Evolutionary conservation across 2,797 vertebrate genomes (phyloP), one percentile per base, ranked within the genome.

Genomic region (Hylomyscus alleni): DNA sequence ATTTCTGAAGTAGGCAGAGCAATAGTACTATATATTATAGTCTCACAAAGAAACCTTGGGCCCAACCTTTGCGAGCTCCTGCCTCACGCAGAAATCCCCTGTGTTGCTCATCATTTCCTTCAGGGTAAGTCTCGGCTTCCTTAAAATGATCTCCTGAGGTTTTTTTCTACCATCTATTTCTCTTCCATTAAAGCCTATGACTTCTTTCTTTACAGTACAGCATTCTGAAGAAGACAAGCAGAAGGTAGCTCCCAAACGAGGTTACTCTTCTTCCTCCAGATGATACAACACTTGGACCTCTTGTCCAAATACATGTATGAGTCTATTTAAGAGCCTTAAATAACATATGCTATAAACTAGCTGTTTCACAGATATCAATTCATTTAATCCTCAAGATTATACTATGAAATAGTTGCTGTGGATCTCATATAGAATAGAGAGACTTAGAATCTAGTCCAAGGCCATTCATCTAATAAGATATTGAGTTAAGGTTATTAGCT

Each of bases 291-390:
- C 0, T 1, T 3, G 69, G 1, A 52, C 24, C 6, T 3, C 40
- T 91, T 65, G 29, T 7, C 11, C 72, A 69, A 78, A 34, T 50
- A 3, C 24, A 44, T 60, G 24, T 40, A 15, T 72, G 6, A 29
- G 3, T 93, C 77, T 37, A 82, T 62, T 69, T 72, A 76, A 89
- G 37, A 17, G 12, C 24, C 47, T 82, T 52, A 58, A 69, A 34
- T 69, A 26, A 6, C 22, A 80, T 67, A 7, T 31, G 37, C 12
- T 29, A 11, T 40, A 4, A 34, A 34, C 19, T 10, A 65, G 34
- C 24, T 24, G n/a, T 67, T 87, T 96, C 56, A 93, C 3, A 89
- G 26, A 94, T 65, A 90, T 15, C 67, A 54, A 8, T 73, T 89
- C 34, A 24, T 65, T 75, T 62, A 69, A 73, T 86, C 17, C 2